Conservation (phyloP, 2,113 vertebrate species). For the Burhinus oedicnemus region DNA sequence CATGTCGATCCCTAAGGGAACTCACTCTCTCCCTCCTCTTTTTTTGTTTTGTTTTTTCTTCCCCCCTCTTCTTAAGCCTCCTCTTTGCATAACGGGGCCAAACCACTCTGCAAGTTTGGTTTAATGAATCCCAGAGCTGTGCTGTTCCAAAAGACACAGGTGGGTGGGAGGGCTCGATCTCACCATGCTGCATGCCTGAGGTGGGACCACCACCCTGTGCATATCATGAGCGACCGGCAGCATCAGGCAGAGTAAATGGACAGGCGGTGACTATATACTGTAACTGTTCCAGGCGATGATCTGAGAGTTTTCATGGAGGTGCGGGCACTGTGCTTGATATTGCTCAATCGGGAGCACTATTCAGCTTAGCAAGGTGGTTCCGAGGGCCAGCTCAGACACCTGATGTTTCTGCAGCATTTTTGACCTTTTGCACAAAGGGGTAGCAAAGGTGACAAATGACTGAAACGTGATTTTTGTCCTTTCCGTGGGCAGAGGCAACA, state of each 20-base stretch:
- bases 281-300: not conserved
- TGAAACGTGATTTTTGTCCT: not conserved
- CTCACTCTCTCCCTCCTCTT: not conserved
- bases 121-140: not conserved
- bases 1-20: not conserved
- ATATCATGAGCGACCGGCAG: not conserved
- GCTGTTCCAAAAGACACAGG: not conserved
- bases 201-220: not conserved
- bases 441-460: not conserved
- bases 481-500: not conserved
- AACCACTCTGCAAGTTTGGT: not conserved
- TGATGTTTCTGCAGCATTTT: not conserved
- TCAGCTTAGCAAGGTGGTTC: not conserved
- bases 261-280: fast-evolving
- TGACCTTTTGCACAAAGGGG: not conserved
- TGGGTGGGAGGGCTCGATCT: not conserved
- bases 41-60: not conserved
- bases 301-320: not conserved
- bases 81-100: not conserved
- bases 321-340: not conserved
- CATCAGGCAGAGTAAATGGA: not conserved
- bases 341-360: not conserved
- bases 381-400: not conserved
- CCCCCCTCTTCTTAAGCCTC: not conserved
- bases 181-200: fast-evolving